phyloP scores from a whole-genome alignment of 1,140 invertebrate species.

The Eriosoma lanigerum region DNA sequence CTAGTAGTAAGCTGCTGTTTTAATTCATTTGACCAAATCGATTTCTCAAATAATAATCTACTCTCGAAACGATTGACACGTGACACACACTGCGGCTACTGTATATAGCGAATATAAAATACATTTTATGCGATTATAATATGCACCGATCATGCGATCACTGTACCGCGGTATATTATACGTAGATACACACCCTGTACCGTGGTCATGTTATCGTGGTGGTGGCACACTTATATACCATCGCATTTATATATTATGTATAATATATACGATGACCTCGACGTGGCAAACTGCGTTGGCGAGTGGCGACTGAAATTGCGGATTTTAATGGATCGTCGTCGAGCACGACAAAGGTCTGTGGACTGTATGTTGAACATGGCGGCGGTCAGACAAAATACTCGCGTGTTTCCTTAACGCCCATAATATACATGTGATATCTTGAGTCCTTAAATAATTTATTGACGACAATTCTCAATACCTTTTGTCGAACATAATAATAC shows the following conservation, averaged over 20 bases:
- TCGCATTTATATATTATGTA: background rate
- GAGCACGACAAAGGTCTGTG: background rate
- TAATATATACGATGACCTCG: conserved; percentile 20
- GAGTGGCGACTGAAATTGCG: background rate
- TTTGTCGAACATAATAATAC: too few species aligned
- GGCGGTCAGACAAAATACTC: background rate
- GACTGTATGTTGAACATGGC: background rate
- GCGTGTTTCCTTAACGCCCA: too few species aligned
- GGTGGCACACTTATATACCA: background rate
- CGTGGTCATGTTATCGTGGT: background rate
- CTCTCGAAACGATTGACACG: too few species aligned
- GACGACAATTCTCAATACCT: background rate
- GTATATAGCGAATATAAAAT: too few species aligned
- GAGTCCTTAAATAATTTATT: background rate
- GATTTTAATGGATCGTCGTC: conserved; percentile 15
- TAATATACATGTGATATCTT: too few species aligned
- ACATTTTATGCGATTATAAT: too few species aligned
- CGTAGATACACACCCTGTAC: background rate
- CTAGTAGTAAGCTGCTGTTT: too few species aligned
- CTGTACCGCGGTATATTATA: too few species aligned
- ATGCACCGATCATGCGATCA: too few species aligned
- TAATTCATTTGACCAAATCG: too few species aligned
- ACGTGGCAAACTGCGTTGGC: background rate
- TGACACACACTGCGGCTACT: too few species aligned
- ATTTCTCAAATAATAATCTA: too few species aligned